Evolutionary conservation across 2,888 invertebrate genomes (phyloP).

Genomic region (Willowsia nigromaculata): DNA sequence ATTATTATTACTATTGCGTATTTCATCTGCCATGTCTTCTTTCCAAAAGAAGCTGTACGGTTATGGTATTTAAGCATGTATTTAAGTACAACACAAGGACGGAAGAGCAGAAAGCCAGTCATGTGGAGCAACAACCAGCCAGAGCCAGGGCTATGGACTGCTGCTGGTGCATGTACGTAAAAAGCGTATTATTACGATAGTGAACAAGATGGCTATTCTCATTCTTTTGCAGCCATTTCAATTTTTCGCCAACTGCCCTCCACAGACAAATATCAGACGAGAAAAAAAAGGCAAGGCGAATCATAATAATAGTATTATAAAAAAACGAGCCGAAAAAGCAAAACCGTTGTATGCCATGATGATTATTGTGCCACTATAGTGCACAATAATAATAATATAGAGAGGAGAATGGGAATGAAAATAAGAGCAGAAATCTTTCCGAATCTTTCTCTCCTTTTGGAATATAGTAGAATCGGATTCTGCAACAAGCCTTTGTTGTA

Average conservation of each 20-base stretch:
- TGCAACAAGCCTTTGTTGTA: slow-evolving; percentile 34
- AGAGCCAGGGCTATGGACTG: not conserved
- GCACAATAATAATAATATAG: not conserved
- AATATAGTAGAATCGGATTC: not conserved
- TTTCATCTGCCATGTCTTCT: slow-evolving; percentile 14
- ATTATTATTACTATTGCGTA: slow-evolving; percentile 51
- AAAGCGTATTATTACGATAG: not conserved
- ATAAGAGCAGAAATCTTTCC: not conserved
- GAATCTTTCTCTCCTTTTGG: not conserved
- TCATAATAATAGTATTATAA: not conserved
- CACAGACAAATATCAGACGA: slow-evolving; percentile 21
- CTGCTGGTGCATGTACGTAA: not conserved
- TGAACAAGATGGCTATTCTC: slow-evolving; percentile 22
- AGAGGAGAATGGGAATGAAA: not conserved
- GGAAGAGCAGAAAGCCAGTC: not conserved
- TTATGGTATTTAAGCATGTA: not conserved
- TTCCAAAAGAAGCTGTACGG: not conserved
- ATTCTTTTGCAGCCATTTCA: not conserved
- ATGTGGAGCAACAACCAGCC: slow-evolving; percentile 2
- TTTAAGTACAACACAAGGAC: slow-evolving; percentile 9
- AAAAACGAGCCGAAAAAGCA: not conserved
- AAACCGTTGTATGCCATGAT: not conserved
- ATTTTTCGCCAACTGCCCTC: slow-evolving; percentile 33
- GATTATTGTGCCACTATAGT: not conserved
- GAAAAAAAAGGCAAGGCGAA: not conserved